A percentile compares a stretch with the other conserved stretches of the same genome.
phyloP scores from a whole-genome alignment of 37 sponge, comb jelly and placozoan genomes.

The Chondrilla cf. caribensis region DNA sequence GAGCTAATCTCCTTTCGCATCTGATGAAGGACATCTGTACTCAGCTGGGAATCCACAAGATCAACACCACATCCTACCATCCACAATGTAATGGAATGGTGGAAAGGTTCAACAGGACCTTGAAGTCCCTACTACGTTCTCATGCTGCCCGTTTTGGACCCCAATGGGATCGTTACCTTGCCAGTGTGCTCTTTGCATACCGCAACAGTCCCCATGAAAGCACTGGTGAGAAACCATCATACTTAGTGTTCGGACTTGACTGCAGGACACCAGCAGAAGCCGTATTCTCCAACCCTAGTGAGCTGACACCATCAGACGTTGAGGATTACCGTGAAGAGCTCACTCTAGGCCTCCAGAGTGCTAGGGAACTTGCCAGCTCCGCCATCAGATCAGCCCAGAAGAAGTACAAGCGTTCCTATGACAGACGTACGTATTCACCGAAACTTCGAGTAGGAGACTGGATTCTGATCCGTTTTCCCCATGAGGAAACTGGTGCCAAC shows the following conservation, averaged over 20 bases:
- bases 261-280: conserved; percentile 22
- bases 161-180: conserved; percentile 23
- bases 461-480: conserved; percentile 43
- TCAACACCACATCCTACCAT: conserved; percentile 41
- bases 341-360: background rate
- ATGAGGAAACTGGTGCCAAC: conserved; percentile 44
- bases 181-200: conserved; percentile 23
- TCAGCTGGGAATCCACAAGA: conserved; percentile 16
- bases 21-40: conserved; percentile 27
- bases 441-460: conserved; percentile 19
- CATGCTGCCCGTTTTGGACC: conserved; percentile 7
- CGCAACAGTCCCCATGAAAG: conserved; percentile 29
- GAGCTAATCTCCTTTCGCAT: conserved; percentile 22
- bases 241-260: conserved; percentile 23
- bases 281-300: background rate
- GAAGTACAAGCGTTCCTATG: conserved; percentile 19
- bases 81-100: conserved; percentile 40
- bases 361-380: conserved; percentile 12
- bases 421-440: background rate
- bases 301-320: background rate
- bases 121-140: conserved; percentile 1
- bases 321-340: conserved; percentile 15
- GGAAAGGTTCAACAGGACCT: conserved; percentile 32
- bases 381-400: conserved; percentile 28
- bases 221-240: conserved; percentile 28